Evolutionary conservation across 1,140 invertebrate species (phyloP).

Genomic region (Bombus turneri): DNA sequence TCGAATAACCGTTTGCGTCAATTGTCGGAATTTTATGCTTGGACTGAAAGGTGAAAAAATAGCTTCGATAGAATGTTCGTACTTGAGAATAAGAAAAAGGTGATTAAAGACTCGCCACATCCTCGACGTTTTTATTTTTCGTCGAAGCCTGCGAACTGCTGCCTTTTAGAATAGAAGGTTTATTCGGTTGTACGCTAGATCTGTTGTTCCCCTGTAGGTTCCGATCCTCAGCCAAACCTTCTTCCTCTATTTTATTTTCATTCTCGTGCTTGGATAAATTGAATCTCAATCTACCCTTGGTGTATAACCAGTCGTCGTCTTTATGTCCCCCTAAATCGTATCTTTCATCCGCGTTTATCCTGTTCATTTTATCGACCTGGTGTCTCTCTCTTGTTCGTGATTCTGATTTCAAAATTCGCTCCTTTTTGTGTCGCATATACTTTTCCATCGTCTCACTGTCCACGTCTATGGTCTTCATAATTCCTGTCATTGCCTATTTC

Average conservation of each 20-base stretch:
- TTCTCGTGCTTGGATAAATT: background rate
- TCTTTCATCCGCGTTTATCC: background rate
- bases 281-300: background rate
- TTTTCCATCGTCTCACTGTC: constrained; percentile 7
- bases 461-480: background rate
- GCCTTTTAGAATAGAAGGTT: background rate
- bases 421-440: constrained; percentile 1
- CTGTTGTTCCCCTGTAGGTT: background rate
- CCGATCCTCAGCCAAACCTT: background rate
- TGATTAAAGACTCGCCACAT: background rate
- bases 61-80: too few relatives aligned
- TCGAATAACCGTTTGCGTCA: background rate
- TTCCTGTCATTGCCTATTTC: background rate
- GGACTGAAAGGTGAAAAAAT: background rate
- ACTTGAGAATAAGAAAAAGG: background rate
- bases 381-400: background rate
- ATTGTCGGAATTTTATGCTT: background rate
- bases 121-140: background rate
- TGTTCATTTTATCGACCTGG: background rate
- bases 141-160: background rate
- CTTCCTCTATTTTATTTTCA: background rate
- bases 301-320: background rate
- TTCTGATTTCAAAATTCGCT: background rate
- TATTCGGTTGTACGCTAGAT: background rate
- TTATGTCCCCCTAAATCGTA: constrained; percentile 15